phyloP scores from a whole-genome alignment of 2,888 invertebrate genomes.

The Andrena haemorrhoa region DNA sequence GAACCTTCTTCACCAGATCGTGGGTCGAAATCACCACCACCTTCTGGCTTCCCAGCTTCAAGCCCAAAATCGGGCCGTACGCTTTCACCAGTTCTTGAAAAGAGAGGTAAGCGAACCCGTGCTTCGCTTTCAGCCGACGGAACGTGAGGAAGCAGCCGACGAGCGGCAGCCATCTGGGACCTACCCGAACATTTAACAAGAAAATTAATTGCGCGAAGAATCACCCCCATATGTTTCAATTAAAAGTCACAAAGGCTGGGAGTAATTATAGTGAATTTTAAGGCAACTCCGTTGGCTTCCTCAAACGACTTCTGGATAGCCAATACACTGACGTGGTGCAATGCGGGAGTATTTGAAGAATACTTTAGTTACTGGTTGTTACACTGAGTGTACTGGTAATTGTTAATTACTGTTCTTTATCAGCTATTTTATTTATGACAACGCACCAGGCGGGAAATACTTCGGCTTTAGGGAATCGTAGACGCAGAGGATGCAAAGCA shows the following conservation, averaged over 20 bases:
- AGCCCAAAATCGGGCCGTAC: slow-evolving; percentile 89
- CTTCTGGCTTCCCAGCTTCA: slow-evolving; percentile 88
- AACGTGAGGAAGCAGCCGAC: slow-evolving; percentile 86
- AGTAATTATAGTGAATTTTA: no score
- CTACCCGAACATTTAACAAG: slow-evolving; percentile 77
- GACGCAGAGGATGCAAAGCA: slow-evolving; percentile 66
- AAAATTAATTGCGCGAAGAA: background rate
- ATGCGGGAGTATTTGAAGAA: background rate
- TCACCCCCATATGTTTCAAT: no score
- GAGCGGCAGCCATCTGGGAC: slow-evolving; percentile 87
- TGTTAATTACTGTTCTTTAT: background rate
- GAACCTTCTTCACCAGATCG: slow-evolving; percentile 88
- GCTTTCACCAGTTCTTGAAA: slow-evolving; percentile 86
- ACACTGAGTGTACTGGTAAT: background rate
- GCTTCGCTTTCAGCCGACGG: slow-evolving; percentile 80
- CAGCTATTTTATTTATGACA: background rate
- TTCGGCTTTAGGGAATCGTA: slow-evolving; percentile 76
- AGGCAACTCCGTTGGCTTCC: background rate
- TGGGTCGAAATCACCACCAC: slow-evolving; percentile 88
- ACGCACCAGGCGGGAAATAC: slow-evolving; percentile 80
- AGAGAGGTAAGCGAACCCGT: slow-evolving; percentile 87
- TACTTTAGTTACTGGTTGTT: background rate
- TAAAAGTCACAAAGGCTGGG: no score
- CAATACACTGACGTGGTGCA: background rate
- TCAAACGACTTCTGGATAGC: background rate